A percentile compares a stretch with the other conserved stretches of the same genome.
phyloP scores from a whole-genome alignment of 1,140 invertebrate species.

The Physella acuta region DNA sequence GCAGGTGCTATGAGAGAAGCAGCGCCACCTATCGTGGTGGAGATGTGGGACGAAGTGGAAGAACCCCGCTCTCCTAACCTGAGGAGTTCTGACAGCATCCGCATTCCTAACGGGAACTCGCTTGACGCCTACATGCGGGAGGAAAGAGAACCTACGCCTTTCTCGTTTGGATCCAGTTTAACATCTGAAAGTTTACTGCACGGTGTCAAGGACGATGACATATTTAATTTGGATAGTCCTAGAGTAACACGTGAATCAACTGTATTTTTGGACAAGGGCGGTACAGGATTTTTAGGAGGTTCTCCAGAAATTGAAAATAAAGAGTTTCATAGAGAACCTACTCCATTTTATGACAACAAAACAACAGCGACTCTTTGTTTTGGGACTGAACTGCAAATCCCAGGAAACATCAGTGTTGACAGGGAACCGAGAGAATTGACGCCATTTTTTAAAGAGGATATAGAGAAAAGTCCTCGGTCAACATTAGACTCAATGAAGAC shows the following conservation, averaged over 20 bases:
- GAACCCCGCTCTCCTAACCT: not conserved
- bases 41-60: slow-evolving; percentile 6
- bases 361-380: not conserved
- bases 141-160: slow-evolving; percentile 5
- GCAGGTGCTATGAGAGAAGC: not conserved
- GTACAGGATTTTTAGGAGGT: not conserved
- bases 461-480: too few species aligned
- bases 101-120: not conserved
- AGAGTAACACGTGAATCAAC: not conserved
- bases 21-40: slow-evolving; percentile 1
- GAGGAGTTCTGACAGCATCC: not conserved
- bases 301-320: not conserved
- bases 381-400: not conserved
- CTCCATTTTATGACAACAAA: not conserved
- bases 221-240: not conserved
- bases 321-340: not conserved
- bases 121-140: not conserved
- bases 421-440: not conserved
- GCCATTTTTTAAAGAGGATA: not conserved
- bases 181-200: not conserved
- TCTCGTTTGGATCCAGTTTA: not conserved
- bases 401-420: not conserved
- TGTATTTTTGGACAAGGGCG: not conserved
- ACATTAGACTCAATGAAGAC: too few species aligned
- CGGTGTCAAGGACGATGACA: not conserved